Evolutionary conservation across 1,140 invertebrate species (phyloP).

Genomic region (Bombus ignitus): DNA sequence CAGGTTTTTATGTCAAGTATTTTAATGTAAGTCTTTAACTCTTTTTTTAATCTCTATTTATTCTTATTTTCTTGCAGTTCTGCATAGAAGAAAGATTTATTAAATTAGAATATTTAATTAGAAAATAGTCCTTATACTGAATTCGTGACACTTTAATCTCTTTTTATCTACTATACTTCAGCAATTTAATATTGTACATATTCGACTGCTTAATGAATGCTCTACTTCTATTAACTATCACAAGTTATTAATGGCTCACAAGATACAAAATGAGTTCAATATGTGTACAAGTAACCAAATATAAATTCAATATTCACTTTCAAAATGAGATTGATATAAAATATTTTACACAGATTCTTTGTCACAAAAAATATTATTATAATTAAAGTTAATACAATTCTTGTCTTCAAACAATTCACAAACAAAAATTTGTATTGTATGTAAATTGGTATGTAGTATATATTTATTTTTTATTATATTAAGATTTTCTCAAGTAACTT

Average conservation of each 20-base stretch:
- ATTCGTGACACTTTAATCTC: neutral
- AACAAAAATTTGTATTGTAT: neutral
- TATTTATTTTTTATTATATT: neutral
- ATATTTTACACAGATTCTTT: too few species aligned
- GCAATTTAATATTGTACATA: too few species aligned
- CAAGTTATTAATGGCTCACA: neutral
- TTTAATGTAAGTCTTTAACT: neutral
- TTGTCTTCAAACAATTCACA: neutral
- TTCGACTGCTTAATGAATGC: neutral
- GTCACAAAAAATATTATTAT: too few species aligned
- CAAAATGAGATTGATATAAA: neutral
- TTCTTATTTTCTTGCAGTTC: neutral
- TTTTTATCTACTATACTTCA: neutral
- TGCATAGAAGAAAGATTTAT: neutral
- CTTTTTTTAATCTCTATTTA: neutral
- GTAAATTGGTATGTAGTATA: neutral
- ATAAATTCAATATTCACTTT: neutral
- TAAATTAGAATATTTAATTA: neutral
- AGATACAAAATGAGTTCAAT: neutral
- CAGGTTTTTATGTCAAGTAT: neutral
- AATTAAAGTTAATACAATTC: neutral
- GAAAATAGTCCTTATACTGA: neutral
- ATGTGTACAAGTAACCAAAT: too few species aligned
- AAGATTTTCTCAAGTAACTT: neutral
- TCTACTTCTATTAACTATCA: neutral